phyloP scores from a whole-genome alignment of 2,888 invertebrate species.

The Caenorhabditis sulstoni region DNA sequence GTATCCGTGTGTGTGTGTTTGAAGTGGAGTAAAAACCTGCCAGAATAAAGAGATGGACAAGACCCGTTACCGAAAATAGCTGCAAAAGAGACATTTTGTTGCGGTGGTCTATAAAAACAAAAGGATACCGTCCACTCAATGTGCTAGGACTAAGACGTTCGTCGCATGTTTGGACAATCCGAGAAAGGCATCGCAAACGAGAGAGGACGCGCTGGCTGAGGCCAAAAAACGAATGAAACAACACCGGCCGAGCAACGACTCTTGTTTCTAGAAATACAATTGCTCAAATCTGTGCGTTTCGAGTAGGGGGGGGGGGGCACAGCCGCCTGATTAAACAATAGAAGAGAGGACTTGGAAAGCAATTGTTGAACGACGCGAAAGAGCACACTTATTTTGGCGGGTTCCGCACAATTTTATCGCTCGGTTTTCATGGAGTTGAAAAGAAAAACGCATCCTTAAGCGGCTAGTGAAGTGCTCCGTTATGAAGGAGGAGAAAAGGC shows the following conservation, averaged over 20 bases:
- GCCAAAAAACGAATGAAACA: conserved; percentile 8
- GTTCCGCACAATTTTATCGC: conserved; percentile 31
- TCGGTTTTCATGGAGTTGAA: conserved; percentile 17
- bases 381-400: conserved; percentile 54
- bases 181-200: conserved; percentile 45
- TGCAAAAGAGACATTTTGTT: conserved; percentile 27
- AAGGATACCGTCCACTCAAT: conserved; percentile 55
- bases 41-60: background rate
- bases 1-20: conserved; percentile 1
- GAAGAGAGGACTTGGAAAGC: conserved; percentile 41
- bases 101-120: conserved; percentile 47
- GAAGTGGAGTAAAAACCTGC: conserved; percentile 2
- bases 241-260: conserved; percentile 10
- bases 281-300: conserved; percentile 58
- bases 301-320: conserved; percentile 50
- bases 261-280: conserved; percentile 57
- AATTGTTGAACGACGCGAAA: conserved; percentile 51
- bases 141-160: conserved; percentile 51
- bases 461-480: conserved; percentile 17
- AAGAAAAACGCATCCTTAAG: conserved; percentile 21
- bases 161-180: conserved; percentile 58
- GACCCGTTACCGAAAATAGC: conserved; percentile 22
- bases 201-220: conserved; percentile 10
- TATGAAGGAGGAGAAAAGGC: conserved; percentile 3
- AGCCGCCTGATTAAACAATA: conserved; percentile 63